Evolutionary conservation across 2,888 invertebrate genomes (phyloP), one percentile per base, ranked within the genome.

Genomic region (Trypoxylon attenuatum): DNA sequence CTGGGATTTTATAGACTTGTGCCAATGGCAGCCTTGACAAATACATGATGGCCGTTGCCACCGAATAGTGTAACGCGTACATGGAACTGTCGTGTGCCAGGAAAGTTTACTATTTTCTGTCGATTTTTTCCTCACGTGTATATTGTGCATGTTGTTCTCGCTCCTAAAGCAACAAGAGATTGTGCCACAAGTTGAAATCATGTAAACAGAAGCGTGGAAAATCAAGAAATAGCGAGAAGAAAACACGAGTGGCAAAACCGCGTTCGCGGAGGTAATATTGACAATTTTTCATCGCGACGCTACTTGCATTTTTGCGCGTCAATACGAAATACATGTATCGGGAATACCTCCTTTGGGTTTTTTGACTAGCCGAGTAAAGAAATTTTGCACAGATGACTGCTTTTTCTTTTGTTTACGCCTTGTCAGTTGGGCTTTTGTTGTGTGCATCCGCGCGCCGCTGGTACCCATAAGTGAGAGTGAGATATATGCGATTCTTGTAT

Each of bases 41-140:
- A 83, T 84, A 82, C 80, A 84, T 83, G 79, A 84, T 84, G 84
- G 84, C 84, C 83, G 83, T 84, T 82, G 82, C 82, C 83, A 82
- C 81, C 81, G 82, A 82, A 81, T 78, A 82, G 82, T 82, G 79
- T 84, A 84, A 84, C 83, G 84, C 84, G 84, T 83, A 83, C 78
- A 81, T 77, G 77, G 75, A 77, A 74, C 78, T 78, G 79, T 82
- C 81, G 76, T 74, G 76, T 70, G 63, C 71, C 69, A 77, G 74
- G 79, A 70, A 75, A 71, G 76, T 71, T 77, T 79, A 75, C 74
- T 79, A 74, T 79, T 76, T 64, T 78, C 70, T 60, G 70, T 63
- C 69, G 69, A 72, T 66, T 70, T 59, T 69, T 66, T 65, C 58
- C 54, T 52, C 67, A 68, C 57, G 50, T 54, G 73, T 56, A 66